Evolutionary conservation across 2,113 vertebrate species (phyloP), one percentile per base, ranked within the genome.

Genomic region (Hyla sarda): DNA sequence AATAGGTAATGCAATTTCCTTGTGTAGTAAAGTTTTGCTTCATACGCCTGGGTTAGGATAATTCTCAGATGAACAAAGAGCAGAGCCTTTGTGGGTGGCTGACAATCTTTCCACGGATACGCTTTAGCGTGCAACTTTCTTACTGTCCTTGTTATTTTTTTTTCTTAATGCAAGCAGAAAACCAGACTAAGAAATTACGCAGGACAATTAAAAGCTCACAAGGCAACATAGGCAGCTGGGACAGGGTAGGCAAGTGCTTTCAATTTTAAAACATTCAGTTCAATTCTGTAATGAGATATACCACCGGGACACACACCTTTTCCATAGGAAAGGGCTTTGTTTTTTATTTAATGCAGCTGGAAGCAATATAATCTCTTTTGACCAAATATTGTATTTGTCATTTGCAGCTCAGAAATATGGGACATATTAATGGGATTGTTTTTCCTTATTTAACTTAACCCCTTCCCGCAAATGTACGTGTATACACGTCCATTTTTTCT

Each of bases 231-330:
- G 54, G n/a, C 67, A 80, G 79, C 10, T 9, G 48, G 83, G 62
- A 71, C 75, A 30, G 32, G 69, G 41, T 28, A 85, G 58, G 45
- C 28, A 50, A 30, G 30, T 28, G 23, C 74, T 85, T 71, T 85
- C 58, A 69, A 69, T 78, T 85, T 19, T 10, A 85, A 56, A 67
- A 65, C 25, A 50, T 21, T n/a, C n/a, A 45, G 62, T 79, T 81
- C n/a, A 23, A 21, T 72, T 41, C 50, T 81, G 84, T 73, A 87
- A 87, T 23, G 12, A 71, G 78, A 87, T 87, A 87, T 72, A 30
- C 85, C 78, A 28, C 41, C n/a, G 85, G 77, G 77, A 82, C 52
- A 13, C 67, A 50, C 85, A 87, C 85, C 85, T 87, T 87, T 81
- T 82, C 85, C 77, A 60, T 62, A 50, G 37, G 62, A 50, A 50